phyloP scores from a whole-genome alignment of 2,797 vertebrate species.

The Paramormyrops hopkinsi region DNA sequence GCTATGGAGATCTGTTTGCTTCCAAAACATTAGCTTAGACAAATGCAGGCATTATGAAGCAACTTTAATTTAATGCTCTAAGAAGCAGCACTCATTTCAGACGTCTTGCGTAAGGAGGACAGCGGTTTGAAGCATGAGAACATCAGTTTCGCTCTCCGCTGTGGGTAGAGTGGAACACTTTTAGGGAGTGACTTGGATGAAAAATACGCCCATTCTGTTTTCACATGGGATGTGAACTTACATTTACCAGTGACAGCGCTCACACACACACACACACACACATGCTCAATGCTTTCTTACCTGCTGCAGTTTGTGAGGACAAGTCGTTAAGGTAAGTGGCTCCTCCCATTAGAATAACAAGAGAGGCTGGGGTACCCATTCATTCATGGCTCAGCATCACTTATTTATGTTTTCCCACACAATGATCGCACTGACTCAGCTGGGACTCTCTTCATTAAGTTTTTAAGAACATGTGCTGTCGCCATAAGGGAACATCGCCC shows the following conservation, averaged over 20 bases:
- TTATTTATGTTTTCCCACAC: constrained; percentile 36
- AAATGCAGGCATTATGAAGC: constrained; percentile 26
- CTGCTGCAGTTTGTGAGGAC: constrained; percentile 41
- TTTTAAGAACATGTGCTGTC: constrained; percentile 44
- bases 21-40: constrained; percentile 33
- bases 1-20: constrained; percentile 23
- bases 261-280: constrained; percentile 18
- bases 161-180: constrained; percentile 35
- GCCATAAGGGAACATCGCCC: constrained; percentile 34
- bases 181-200: constrained; percentile 54
- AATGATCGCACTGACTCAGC: constrained; percentile 31
- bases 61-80: constrained; percentile 32
- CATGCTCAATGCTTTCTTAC: constrained; percentile 35
- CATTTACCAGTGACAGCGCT: constrained; percentile 53
- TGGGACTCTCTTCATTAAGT: constrained; percentile 35
- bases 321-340: constrained; percentile 53
- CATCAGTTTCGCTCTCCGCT: constrained; percentile 20
- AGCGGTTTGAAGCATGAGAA: constrained; percentile 18
- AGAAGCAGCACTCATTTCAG: constrained; percentile 27
- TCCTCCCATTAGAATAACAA: constrained; percentile 47
- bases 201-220: constrained; percentile 42
- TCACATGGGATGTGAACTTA: constrained; percentile 42
- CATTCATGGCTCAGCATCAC: constrained; percentile 41
- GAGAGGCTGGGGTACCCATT: constrained; percentile 39
- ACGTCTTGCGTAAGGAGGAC: constrained; percentile 25